phyloP scores from a whole-genome alignment of 2,113 vertebrate genomes.

The Pimephales promelas region DNA sequence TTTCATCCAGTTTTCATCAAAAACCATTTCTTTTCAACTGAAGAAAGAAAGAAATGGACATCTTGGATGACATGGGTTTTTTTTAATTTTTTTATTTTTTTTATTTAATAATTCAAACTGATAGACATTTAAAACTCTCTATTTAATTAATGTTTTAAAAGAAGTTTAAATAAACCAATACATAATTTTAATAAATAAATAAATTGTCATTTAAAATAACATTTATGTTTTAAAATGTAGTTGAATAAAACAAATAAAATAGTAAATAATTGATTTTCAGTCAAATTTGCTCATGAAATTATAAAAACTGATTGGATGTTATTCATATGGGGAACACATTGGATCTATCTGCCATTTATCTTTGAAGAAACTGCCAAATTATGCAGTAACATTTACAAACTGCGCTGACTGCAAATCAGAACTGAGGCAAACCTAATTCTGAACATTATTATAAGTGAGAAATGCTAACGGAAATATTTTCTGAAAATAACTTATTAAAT shows the following conservation, averaged over 20 bases:
- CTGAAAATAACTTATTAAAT: background rate
- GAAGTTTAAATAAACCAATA: too few species aligned
- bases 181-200: background rate
- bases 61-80: too few species aligned
- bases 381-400: background rate
- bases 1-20: too few species aligned
- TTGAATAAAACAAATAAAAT: background rate
- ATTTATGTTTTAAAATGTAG: background rate
- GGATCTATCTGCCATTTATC: background rate
- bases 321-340: background rate
- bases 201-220: too few species aligned
- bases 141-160: too few species aligned
- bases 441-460: background rate
- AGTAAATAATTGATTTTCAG: background rate
- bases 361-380: background rate
- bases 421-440: background rate
- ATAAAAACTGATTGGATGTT: background rate
- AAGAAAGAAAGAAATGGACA: too few species aligned
- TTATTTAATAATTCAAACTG: too few species aligned
- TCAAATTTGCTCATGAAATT: background rate
- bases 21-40: too few species aligned
- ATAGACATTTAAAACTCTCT: too few species aligned
- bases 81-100: too few species aligned
- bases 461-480: background rate
- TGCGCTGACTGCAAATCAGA: background rate